phyloP scores from a whole-genome alignment of 2,113 vertebrate species.

The Atherinomorus stipes region DNA sequence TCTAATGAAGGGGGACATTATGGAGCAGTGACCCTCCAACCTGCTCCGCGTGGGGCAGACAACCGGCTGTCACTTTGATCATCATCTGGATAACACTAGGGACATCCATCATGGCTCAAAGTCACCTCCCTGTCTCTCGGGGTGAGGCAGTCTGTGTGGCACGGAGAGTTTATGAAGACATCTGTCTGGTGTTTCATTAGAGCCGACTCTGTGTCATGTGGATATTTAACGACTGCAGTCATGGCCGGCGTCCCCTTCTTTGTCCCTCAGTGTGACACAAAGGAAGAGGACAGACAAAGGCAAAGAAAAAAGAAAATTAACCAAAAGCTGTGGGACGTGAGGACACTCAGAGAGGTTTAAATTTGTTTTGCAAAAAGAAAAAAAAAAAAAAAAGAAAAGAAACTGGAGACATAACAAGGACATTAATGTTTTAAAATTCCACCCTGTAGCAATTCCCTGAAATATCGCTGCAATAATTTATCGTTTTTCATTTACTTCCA shows the following conservation, averaged over 20 bases:
- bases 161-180: conserved; percentile 65
- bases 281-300: conserved; percentile 24
- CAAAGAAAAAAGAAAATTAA: conserved; percentile 11
- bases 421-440: neutral
- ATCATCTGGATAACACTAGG: conserved; percentile 26
- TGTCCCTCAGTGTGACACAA: conserved; percentile 9
- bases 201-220: conserved; percentile 44
- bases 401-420: conserved; percentile 10
- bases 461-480: neutral
- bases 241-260: neutral
- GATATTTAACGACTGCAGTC: conserved; percentile 47
- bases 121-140: conserved; percentile 65
- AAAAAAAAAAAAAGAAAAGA: conserved; percentile 8
- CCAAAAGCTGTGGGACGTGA: neutral
- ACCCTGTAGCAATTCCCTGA: neutral
- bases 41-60: conserved; percentile 48
- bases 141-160: conserved; percentile 38
- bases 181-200: conserved; percentile 75
- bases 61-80: conserved; percentile 63
- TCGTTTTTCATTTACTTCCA: neutral
- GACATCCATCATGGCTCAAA: conserved; percentile 62
- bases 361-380: conserved; percentile 1
- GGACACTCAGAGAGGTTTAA: conserved; percentile 18
- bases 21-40: conserved; percentile 54
- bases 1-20: conserved; percentile 56